Percentiles rank a stretch among this genome's conserved stretches.
Conservation (phyloP, 1,140 invertebrate genomes). For the Danaus plexippus region DNA sequence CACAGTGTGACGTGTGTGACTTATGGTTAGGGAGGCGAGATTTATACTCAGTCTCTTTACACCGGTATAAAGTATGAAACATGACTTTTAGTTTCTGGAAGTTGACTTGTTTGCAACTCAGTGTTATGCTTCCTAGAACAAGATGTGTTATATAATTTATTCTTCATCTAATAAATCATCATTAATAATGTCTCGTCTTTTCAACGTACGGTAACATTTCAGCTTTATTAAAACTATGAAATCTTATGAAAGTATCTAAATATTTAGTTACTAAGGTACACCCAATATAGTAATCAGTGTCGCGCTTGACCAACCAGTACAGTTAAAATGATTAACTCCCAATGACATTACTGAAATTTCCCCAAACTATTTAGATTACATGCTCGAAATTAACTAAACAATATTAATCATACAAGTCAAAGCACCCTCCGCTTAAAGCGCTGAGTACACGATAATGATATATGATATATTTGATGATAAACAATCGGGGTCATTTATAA, state of each 20-base stretch:
- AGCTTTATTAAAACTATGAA: no score
- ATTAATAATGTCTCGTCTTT: no score
- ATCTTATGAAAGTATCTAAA: no score
- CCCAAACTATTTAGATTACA: constrained; percentile 60
- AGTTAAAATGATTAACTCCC: constrained; percentile 28
- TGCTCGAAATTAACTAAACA: constrained; percentile 67
- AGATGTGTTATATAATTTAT: not conserved
- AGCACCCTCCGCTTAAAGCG: constrained; percentile 43
- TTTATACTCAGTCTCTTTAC: constrained; percentile 34
- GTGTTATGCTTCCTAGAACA: constrained; percentile 13
- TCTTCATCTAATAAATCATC: no score
- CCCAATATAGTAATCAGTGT: no score
- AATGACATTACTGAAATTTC: constrained; percentile 52
- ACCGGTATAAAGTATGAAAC: constrained; percentile 34
- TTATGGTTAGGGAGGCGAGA: constrained; percentile 35
- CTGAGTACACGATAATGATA: constrained; percentile 69
- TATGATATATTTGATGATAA: constrained; percentile 73
- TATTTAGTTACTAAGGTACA: no score
- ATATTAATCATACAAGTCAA: constrained; percentile 66
- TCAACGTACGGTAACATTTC: no score
- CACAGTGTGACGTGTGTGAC: constrained; percentile 41
- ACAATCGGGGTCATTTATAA: constrained; percentile 74
- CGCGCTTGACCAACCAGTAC: not conserved
- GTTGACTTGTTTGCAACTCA: constrained; percentile 22
- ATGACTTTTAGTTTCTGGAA: constrained; percentile 32